Evolutionary conservation across 2,888 invertebrate species (phyloP).

Genomic region (Drosophila trichaetosa): DNA sequence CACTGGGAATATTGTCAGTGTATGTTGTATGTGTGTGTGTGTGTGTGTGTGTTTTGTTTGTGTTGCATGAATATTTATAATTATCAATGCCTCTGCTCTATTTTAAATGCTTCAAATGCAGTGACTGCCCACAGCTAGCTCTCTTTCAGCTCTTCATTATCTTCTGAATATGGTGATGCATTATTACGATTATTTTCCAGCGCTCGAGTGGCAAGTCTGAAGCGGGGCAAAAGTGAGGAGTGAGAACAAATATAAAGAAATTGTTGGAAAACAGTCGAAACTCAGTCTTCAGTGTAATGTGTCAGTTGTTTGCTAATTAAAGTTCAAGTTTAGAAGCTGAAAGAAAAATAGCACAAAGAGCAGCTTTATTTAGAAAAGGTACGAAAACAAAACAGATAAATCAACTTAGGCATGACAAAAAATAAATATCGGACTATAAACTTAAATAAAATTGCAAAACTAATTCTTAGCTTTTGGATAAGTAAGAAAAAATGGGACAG

Average conservation of each 20-base stretch:
- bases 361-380: not conserved
- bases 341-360: conserved; percentile 4
- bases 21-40: conserved; percentile 1
- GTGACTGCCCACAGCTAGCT: not conserved
- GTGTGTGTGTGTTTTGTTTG: conserved; percentile 1
- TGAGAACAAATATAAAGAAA: conserved; percentile 3
- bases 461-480: not conserved
- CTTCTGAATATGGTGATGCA: not conserved
- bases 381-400: not conserved
- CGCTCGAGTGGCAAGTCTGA: conserved; percentile 2
- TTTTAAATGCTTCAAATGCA: conserved; percentile 27
- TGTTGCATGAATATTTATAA: conserved; percentile 76
- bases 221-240: not conserved
- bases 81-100: conserved; percentile 59
- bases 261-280: conserved; percentile 6
- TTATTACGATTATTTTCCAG: conserved; percentile 25
- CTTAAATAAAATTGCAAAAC: not conserved
- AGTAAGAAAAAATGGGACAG: not conserved
- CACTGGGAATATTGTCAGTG: conserved; percentile 44
- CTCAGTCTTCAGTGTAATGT: not conserved
- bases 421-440: not conserved
- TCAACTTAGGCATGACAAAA: not conserved
- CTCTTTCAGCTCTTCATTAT: conserved; percentile 29
- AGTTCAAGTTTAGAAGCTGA: not conserved
- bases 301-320: conserved; percentile 11